These are phyloP conservation scores for Poliocrania exsul DNA, from an alignment of 2,797 vertebrate genomes.

Conservation along the genomic window DNA sequence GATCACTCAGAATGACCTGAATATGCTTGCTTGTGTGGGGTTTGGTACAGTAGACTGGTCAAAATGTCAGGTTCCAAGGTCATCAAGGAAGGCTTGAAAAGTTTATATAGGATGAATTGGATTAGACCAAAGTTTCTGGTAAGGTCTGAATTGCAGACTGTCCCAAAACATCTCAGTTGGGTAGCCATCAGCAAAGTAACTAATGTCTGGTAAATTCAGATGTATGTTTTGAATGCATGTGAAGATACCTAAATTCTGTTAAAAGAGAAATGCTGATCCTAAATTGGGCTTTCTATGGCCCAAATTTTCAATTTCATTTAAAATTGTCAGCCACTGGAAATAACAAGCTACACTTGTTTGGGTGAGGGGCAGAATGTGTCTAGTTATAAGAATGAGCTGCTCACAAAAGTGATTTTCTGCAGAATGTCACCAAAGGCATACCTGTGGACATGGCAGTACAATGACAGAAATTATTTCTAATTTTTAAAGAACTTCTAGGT, in stretches of 20 bases:
- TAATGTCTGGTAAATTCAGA: not conserved
- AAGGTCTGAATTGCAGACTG: not conserved
- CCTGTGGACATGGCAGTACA: rapidly evolving
- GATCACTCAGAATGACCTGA: not conserved
- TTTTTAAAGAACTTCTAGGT: not conserved
- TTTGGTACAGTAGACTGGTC: not conserved
- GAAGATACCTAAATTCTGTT: not conserved
- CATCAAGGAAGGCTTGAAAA: not conserved
- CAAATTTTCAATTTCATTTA: not conserved
- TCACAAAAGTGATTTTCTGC: not conserved
- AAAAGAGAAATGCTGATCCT: not conserved
- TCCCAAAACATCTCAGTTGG: not conserved
- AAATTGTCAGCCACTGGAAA: not conserved
- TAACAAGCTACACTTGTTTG: no score
- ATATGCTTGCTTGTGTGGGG: not conserved
- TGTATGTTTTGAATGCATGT: not conserved
- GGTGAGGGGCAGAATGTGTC: no score
- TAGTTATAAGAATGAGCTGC: not conserved
- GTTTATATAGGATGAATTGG: rapidly evolving
- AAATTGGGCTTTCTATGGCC: not conserved
- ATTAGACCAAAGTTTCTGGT: not conserved
- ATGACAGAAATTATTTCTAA: not conserved
- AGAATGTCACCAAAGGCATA: not conserved
- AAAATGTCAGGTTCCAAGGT: not conserved
- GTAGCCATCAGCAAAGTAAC: not conserved